phyloP scores from a whole-genome alignment of 2,888 invertebrate genomes.

The Aproaerema taeniolella region DNA sequence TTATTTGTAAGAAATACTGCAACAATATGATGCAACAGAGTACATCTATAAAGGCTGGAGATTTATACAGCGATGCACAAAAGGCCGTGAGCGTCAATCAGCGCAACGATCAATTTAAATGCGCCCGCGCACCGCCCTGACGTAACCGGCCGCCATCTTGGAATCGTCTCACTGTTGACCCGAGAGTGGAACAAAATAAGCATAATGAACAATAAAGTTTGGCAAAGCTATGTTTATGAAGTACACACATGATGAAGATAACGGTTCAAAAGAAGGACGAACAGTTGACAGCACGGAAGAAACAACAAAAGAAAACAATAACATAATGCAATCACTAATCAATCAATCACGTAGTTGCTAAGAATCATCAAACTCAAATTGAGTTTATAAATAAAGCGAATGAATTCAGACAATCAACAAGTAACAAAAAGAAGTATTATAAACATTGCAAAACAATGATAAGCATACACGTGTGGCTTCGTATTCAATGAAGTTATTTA shows the following conservation, averaged over 20 bases:
- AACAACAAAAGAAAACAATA: no score
- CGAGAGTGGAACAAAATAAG: conserved; percentile 8
- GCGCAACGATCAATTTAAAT: conserved; percentile 46
- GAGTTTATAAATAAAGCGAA: no score
- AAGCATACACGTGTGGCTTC: not conserved
- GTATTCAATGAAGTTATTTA: not conserved
- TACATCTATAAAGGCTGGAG: conserved; percentile 10
- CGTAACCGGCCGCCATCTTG: conserved; percentile 48
- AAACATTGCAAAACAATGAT: not conserved
- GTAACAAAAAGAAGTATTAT: not conserved
- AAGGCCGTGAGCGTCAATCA: conserved; percentile 55
- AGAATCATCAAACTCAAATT: no score
- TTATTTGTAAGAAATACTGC: no score
- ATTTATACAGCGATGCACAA: conserved; percentile 31
- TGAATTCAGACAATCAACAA: not conserved
- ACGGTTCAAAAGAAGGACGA: no score
- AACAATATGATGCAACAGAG: conserved; percentile 13
- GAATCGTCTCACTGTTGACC: conserved; percentile 25
- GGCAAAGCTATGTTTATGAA: no score
- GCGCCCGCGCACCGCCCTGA: conserved; percentile 36
- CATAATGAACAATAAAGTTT: no score
- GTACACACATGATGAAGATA: no score
- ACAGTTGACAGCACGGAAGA: no score
- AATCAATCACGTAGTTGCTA: no score
- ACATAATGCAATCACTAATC: no score